phyloP scores from a whole-genome alignment of 2,888 invertebrate genomes.

The Tortricodes alternella region DNA sequence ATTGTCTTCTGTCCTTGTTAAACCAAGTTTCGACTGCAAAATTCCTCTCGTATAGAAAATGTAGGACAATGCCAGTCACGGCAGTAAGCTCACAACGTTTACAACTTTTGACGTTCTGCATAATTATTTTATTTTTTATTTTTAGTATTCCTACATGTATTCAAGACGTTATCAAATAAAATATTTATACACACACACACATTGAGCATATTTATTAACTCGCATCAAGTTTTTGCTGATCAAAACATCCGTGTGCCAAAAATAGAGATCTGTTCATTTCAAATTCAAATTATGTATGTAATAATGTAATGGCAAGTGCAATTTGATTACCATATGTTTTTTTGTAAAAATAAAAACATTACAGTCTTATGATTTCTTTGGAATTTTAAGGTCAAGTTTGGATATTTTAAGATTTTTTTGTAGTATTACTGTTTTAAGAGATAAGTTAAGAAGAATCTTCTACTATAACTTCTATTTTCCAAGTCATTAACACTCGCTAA shows the following conservation, averaged over 20 bases:
- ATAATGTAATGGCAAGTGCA: background rate
- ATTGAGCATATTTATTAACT: too few species aligned
- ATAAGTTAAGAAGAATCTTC: too few species aligned
- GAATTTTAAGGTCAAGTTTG: background rate
- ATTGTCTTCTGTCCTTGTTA: conserved; percentile 33
- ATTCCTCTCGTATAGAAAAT: conserved; percentile 55
- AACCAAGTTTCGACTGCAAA: conserved; percentile 42
- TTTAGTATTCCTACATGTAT: too few species aligned
- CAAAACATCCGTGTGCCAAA: conserved; percentile 23
- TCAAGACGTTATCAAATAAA: too few species aligned
- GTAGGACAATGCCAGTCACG: conserved; percentile 66
- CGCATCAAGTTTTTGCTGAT: background rate
- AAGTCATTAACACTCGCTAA: conserved; percentile 11
- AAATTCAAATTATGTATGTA: conserved; percentile 12
- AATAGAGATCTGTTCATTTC: conserved; percentile 13
- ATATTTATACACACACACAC: too few species aligned
- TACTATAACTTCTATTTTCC: background rate
- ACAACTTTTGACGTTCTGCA: too few species aligned
- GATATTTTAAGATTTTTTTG: too few species aligned
- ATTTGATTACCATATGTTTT: background rate
- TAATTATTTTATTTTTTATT: too few species aligned
- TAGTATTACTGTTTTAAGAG: too few species aligned
- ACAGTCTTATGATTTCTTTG: too few species aligned
- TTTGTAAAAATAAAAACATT: too few species aligned
- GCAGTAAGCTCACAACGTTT: conserved; percentile 24